Evolutionary conservation across 1,140 invertebrate genomes (phyloP), one percentile per base, ranked within the genome.

Genomic region (Aphis gossypii): DNA sequence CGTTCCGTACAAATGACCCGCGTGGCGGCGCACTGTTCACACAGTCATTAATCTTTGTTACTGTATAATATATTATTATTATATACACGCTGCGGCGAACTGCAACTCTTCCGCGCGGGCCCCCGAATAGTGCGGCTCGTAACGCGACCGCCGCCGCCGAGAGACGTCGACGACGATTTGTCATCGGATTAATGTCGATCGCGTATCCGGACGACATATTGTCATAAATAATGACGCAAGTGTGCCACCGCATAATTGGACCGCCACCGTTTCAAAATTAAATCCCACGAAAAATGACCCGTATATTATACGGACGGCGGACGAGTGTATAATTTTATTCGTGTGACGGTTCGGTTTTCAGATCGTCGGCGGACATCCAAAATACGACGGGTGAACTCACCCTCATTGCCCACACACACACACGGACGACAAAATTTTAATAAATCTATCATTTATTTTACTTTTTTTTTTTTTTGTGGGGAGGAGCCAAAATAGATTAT

Each of bases 171-270:
- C 92, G 76, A 93, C 82, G 46, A 93, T 93, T 93, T 86, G 92
- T 93, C 92, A 93, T 93, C 92, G 82, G 92, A 93, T 93, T 93
- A 86, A 51, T 86, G 92, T 93, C 92, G n/a, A 93, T 92, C 90
- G 60, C 20, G 51, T 60, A 56, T 92, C 35, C 44, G 35, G 46
- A 92, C 92, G 82, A 68, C 89, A 68, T 90, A 68, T 68, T 44
- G 82, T 84, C 92, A 86, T 93, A 93, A 93, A 93, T 68, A 68
- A 90, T 90, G 60, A 68, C 44, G 25, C 9, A 41, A 90, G 88
- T 90, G 88, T 30, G 88, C 54, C 88, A 60, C 88, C 88, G 51
- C 88, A 90, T 90, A 90, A 90, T 90, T 68, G 54, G 89, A 68
- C 54, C 38, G 18, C 38, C 89, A 23, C 23, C 89, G 54, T 38